Evolutionary conservation across 2,888 invertebrate genomes (phyloP).

Genomic region (Acleris laterana): DNA sequence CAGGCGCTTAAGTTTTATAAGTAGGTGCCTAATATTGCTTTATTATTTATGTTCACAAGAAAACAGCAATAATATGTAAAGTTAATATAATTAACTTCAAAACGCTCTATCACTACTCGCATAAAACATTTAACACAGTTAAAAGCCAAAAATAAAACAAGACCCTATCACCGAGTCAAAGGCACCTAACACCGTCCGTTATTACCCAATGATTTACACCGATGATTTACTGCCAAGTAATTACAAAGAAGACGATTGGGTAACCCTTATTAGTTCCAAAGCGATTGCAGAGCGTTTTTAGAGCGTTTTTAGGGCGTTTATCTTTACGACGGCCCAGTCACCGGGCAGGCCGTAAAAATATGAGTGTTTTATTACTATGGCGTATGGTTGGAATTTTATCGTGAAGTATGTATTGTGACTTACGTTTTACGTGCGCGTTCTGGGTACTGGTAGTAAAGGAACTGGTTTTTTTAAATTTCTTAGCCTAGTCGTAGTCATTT

Average conservation of each 20-base stretch:
- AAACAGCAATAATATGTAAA: no score
- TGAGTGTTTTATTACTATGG: slow-evolving; percentile 29
- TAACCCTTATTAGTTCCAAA: slow-evolving; percentile 28
- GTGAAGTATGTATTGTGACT: neutral
- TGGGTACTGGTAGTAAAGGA: neutral
- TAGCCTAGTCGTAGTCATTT: neutral
- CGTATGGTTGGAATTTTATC: slow-evolving; percentile 10
- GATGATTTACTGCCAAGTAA: slow-evolving; percentile 22
- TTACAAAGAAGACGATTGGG: slow-evolving; percentile 30
- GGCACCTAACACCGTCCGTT: neutral
- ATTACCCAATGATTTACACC: slow-evolving; percentile 19
- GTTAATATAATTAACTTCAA: no score
- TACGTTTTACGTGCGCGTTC: neutral
- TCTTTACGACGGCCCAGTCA: slow-evolving; percentile 30
- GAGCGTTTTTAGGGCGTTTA: slow-evolving; percentile 23
- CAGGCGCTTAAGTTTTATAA: no score
- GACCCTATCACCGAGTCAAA: slow-evolving; percentile 1
- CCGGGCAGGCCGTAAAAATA: slow-evolving; percentile 16
- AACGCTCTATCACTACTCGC: neutral
- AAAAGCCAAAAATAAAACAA: slow-evolving; percentile 5
- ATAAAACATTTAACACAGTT: neutral
- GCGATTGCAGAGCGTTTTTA: slow-evolving; percentile 24
- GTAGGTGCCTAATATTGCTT: no score
- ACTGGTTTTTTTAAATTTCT: neutral
- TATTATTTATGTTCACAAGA: no score